A percentile compares a stretch with the other conserved stretches of the same genome.
phyloP scores from a whole-genome alignment of 1,140 invertebrate genomes.

The Lineus longissimus region DNA sequence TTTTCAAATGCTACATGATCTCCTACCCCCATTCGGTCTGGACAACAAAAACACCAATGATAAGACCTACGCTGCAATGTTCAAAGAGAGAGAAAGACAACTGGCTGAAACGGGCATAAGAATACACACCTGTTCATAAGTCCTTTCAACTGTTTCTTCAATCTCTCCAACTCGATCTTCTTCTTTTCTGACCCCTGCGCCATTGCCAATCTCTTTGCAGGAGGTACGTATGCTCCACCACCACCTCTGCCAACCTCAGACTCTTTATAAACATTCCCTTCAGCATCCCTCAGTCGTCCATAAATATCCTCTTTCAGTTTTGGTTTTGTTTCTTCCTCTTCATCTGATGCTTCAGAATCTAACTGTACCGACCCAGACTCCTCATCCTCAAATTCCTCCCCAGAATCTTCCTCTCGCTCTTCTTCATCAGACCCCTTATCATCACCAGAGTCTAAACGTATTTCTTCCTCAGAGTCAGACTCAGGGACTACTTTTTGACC shows the following conservation, averaged over 20 bases:
- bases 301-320: constrained; percentile 87
- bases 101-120: no score
- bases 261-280: constrained; percentile 70
- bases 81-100: no score
- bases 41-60: no score
- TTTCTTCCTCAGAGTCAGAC: background rate
- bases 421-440: constrained; percentile 51
- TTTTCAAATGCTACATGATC: no score
- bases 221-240: constrained; percentile 74
- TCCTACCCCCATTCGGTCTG: no score
- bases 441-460: constrained; percentile 28
- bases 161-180: constrained; percentile 60
- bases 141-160: constrained; percentile 80
- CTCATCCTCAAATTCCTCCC: constrained; percentile 12
- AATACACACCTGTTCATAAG: constrained; percentile 69
- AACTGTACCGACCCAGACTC: constrained; percentile 15
- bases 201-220: constrained; percentile 64
- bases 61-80: no score
- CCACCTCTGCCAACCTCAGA: constrained; percentile 27
- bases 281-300: constrained; percentile 74
- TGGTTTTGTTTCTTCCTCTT: constrained; percentile 29
- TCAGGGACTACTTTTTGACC: constrained; percentile 32
- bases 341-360: constrained; percentile 16
- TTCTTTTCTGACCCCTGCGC: constrained; percentile 57
- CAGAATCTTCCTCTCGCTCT: constrained; percentile 53